Evolutionary conservation across 2,888 invertebrate species (phyloP).

Genomic region (Drosophila buzzatii): DNA sequence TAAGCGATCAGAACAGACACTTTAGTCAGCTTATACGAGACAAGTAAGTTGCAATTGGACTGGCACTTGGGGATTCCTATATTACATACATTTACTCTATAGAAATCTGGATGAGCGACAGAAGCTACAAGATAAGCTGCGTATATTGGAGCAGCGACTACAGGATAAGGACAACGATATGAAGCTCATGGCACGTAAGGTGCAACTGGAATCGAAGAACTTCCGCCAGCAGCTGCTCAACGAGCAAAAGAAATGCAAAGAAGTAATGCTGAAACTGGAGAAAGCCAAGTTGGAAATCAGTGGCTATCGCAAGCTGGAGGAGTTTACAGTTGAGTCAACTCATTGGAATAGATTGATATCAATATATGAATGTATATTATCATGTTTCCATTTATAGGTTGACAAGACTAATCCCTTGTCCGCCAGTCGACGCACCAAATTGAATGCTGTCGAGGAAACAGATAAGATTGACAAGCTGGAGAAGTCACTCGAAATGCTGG

Average conservation of each 20-base stretch:
- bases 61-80: neutral
- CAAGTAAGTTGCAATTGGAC: conserved; percentile 85
- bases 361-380: neutral
- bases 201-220: conserved; percentile 91
- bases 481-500: conserved; percentile 67
- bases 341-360: neutral
- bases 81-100: conserved; percentile 2
- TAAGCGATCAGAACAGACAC: conserved; percentile 90
- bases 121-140: conserved; percentile 89
- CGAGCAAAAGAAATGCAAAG: conserved; percentile 90
- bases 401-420: conserved; percentile 62
- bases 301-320: conserved; percentile 82
- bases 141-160: conserved; percentile 86
- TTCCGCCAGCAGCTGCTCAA: conserved; percentile 89
- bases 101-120: conserved; percentile 91
- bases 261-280: conserved; percentile 89
- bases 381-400: neutral
- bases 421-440: conserved; percentile 58
- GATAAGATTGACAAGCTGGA: conserved; percentile 72
- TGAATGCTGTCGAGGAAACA: conserved; percentile 54
- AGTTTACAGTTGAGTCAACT: conserved; percentile 67
- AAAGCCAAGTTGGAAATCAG: conserved; percentile 82
- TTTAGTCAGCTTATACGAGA: conserved; percentile 90
- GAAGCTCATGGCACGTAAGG: conserved; percentile 88
- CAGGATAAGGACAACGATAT: conserved; percentile 89